Evolutionary conservation across 2,113 vertebrate species (phyloP), one percentile per base, ranked within the genome.

Genomic region (Solenodon paradoxus): DNA sequence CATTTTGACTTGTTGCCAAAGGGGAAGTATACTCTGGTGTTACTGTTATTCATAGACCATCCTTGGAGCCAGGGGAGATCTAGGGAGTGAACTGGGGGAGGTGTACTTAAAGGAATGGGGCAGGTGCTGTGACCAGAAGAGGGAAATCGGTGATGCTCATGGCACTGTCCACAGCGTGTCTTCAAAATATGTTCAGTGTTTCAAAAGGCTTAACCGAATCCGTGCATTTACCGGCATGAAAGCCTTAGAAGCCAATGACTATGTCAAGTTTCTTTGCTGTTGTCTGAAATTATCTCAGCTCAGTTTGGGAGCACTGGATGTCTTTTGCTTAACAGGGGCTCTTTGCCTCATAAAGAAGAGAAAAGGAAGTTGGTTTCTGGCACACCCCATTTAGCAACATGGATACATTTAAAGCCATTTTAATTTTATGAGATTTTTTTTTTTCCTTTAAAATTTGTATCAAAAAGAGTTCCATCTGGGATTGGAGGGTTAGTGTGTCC

Each of bases 221-320:
- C 13, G 6, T 15, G 24, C 17, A 71, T 77, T 79, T 82, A 49
- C 15, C 63, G 9, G 45, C 64, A 1, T 40, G 82, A 40, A 88
- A 79, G 24, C 26, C 84, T 3, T 68, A 77, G 7, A 90, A 22
- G 17, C 49, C 66, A 80, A 71, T 47, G 75, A 95, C 68, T 4
- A 32, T 32, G 8, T 32, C 20, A 72, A 13, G 1, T 17, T 87
- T 26, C 66, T 84, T 81, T 40, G 24, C 9, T 19, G 90, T 63
- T 81, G 28, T 96, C 81, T 96, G 85, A 95, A 95, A 75, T 97
- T 71, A 20, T 20, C 86, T 79, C 51, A 77, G 55, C 5, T 74
- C 47, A 49, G 7, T 68, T 42, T 88, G 28, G 26, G 47, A 95
- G 51, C 45, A 83, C 11, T 78, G 68, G 28, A 13, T 28, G 57